Percentiles rank a stretch among this genome's conserved stretches.
These are phyloP conservation scores for Dunckerocampus dactyliophorus DNA, from an alignment of 2,113 vertebrate species.

Conservation along the genomic window DNA sequence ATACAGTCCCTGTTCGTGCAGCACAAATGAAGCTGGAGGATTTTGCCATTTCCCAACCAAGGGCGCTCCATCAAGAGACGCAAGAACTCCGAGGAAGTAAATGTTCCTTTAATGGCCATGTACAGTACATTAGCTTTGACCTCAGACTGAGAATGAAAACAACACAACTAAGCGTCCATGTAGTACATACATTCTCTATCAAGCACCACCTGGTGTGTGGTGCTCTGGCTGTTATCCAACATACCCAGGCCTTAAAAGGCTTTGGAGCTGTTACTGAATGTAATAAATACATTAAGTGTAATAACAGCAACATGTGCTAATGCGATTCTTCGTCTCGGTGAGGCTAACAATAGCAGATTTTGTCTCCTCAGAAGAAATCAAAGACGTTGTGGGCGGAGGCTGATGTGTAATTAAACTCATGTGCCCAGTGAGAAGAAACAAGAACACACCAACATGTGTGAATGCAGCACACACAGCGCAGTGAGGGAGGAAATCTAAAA, in stretches of 20 bases:
- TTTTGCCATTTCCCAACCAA: background rate
- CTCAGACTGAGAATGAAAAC: background rate
- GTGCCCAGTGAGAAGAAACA: constrained; percentile 31
- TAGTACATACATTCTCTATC: too few species aligned
- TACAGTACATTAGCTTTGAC: background rate
- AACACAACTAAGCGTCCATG: too few species aligned
- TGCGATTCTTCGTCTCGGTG: constrained; percentile 27
- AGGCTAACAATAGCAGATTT: constrained; percentile 43
- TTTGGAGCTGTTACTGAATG: constrained; percentile 21
- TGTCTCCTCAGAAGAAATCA: constrained; percentile 48
- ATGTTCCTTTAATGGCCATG: constrained; percentile 25
- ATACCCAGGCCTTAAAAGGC: background rate
- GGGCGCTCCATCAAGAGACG: constrained; percentile 8
- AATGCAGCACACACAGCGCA: background rate
- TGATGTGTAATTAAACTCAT: constrained; percentile 61
- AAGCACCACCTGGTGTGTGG: background rate
- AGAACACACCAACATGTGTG: constrained; percentile 10
- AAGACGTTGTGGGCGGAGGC: constrained; percentile 43
- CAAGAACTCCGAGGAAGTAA: constrained; percentile 17
- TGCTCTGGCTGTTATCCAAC: background rate
- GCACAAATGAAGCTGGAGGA: background rate
- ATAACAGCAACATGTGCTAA: constrained; percentile 24
- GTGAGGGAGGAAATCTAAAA: too few species aligned
- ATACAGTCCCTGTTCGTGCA: constrained; percentile 22
- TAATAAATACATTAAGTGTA: constrained; percentile 13